Evolutionary conservation across 2,113 vertebrate species (phyloP).

Genomic region (Leptosomus discolor): DNA sequence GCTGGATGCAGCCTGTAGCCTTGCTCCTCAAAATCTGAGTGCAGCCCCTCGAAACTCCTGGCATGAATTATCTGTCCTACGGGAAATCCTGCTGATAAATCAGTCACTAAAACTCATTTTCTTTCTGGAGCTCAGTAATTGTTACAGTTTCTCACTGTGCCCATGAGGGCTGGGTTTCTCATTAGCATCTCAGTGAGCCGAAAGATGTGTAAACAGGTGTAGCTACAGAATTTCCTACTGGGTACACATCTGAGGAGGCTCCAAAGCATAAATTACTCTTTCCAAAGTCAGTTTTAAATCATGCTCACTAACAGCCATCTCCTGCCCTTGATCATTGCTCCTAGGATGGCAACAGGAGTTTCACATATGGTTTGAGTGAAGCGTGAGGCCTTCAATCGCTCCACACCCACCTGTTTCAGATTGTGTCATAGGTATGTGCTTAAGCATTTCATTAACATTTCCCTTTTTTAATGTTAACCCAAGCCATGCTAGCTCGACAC

Average conservation of each 20-base stretch:
- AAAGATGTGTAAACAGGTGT: slow-evolving; percentile 63
- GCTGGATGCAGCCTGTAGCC: neutral
- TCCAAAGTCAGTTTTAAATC: slow-evolving; percentile 65
- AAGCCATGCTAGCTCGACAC: neutral
- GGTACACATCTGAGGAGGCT: slow-evolving; percentile 61
- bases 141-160: neutral
- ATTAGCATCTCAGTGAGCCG: slow-evolving; percentile 1
- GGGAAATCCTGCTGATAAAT: slow-evolving; percentile 33
- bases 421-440: slow-evolving; percentile 50
- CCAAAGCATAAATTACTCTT: slow-evolving; percentile 50
- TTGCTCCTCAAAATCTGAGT: neutral
- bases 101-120: neutral
- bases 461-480: neutral
- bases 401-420: slow-evolving; percentile 64
- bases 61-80: neutral
- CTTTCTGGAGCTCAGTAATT: slow-evolving; percentile 1
- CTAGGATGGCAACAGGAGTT: slow-evolving; percentile 27
- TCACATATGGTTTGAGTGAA: slow-evolving; percentile 66
- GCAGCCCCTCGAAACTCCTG: neutral
- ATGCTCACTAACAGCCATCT: slow-evolving; percentile 35
- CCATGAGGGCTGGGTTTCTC: slow-evolving; percentile 17
- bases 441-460: slow-evolving; percentile 50
- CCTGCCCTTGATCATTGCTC: slow-evolving; percentile 48
- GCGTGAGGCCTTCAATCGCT: neutral
- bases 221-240: slow-evolving; percentile 50